Conservation (phyloP, 2,113 vertebrate genomes). For the mouse (Mus musculus) region DNA sequence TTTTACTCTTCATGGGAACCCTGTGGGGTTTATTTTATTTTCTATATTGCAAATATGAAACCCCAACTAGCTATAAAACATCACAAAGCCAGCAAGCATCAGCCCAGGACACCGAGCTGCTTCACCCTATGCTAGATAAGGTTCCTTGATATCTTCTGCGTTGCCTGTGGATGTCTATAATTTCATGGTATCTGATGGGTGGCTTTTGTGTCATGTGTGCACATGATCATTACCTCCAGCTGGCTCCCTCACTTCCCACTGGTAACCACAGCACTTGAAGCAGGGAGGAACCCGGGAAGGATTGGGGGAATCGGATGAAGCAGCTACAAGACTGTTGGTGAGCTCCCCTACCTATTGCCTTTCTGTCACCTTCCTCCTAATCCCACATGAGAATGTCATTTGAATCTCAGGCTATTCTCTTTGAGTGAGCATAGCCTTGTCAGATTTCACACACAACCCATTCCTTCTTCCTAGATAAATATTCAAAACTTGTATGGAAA, state of each 20-base stretch:
- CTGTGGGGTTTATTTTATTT: neutral
- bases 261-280: too few relatives aligned
- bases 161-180: neutral
- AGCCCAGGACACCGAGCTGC: neutral
- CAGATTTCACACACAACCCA: neutral
- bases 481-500: neutral
- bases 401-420: neutral
- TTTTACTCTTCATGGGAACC: neutral
- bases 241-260: neutral
- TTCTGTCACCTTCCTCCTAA: neutral
- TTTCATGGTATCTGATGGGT: neutral
- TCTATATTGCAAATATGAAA: neutral
- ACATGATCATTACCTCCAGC: neutral
- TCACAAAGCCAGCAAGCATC: neutral
- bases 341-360: neutral
- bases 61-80: neutral
- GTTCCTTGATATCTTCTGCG: neutral
- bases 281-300: neutral
- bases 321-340: neutral
- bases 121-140: neutral
- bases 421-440: neutral
- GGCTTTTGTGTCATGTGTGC: neutral
- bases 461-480: neutral
- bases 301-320: neutral
- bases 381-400: neutral